Conservation (phyloP, 2,888 invertebrate species). For the Heliconius hortense region DNA sequence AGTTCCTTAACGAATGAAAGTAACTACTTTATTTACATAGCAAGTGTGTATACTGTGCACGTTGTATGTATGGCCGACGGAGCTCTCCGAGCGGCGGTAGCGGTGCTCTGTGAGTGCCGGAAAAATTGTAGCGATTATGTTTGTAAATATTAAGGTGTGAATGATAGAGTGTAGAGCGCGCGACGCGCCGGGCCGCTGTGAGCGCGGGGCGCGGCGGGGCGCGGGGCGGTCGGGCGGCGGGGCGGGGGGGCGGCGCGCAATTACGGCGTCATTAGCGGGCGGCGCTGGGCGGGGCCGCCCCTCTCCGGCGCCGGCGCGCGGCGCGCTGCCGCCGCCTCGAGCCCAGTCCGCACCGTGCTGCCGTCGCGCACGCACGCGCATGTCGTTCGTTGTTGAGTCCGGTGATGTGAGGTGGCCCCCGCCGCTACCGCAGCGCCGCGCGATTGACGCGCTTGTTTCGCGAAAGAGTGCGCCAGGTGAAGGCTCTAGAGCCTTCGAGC, state of each 20-base stretch:
- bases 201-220: conserved; percentile 34
- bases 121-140: conserved; percentile 45
- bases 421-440: conserved; percentile 78
- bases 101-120: conserved; percentile 27
- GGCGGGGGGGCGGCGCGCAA: conserved; percentile 46
- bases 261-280: conserved; percentile 52
- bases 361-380: conserved; percentile 84
- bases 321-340: conserved; percentile 63
- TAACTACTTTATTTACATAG: background rate
- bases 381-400: conserved; percentile 74
- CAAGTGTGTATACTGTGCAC: background rate
- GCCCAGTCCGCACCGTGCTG: conserved; percentile 76
- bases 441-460: conserved; percentile 76
- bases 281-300: conserved; percentile 71
- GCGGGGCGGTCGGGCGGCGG: conserved; percentile 43
- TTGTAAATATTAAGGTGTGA: conserved; percentile 51
- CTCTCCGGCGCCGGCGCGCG: conserved; percentile 68
- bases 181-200: conserved; percentile 36
- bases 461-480: conserved; percentile 75
- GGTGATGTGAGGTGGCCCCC: conserved; percentile 81
- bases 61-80: conserved; percentile 1
- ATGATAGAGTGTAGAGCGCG: conserved; percentile 36
- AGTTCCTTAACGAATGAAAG: background rate
- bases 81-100: conserved; percentile 20
- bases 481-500: conserved; percentile 82